Base-by-base conservation (phyloP, 2,888 invertebrate species). In the Eupithecia pulchellata region DNA sequence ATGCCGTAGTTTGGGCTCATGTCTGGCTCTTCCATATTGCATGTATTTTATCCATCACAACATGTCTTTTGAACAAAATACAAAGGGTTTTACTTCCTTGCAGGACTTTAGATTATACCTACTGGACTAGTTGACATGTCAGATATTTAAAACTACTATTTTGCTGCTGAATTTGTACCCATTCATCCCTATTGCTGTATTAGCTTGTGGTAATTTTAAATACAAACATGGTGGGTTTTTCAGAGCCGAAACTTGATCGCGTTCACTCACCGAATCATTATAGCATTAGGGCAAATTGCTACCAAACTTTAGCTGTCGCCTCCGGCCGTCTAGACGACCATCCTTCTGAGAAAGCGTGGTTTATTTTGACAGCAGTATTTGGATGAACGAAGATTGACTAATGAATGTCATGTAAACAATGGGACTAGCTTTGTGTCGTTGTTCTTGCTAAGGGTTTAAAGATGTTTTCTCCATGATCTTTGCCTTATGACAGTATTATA, bases 321-420 rank as follows among this genome's bases (percentile, higher is more conserved):
- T n/a, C 30, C 25, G 52, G 58, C 14, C 17, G 57, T 66, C 69
- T 62, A 70, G 61, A 66, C 66, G 32, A 20, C 47, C 25, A 25
- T 13, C 52, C 52, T 71, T 65, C 71, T 57, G 13, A 39, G 71
- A 71, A 71, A 61, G 1, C 27, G 32, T 58, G 25, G 71, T 71
- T 71, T 71, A 55, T 71, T 68, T 66, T 60, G 55, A 61, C 57
- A 65, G 39, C 9, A 47, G 20, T 39, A 34, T 64, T 63, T 66
- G 64, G 32, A 47, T 32, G 62, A 62, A 5, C 29, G 34, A 55
- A 20, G 58, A 60, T 30, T 68, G 55, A 62, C 32, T 66, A 62
- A 70, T 70, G 55, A 62, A 66, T 70, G 66, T 39, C 32, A 32
- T 32, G 27, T 70, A 70, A 66, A 70, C 70, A 70, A 62, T 57